These are phyloP conservation scores for Pilophorus perplexus DNA, from an alignment of 2,888 invertebrate species.

Conservation along the genomic window DNA sequence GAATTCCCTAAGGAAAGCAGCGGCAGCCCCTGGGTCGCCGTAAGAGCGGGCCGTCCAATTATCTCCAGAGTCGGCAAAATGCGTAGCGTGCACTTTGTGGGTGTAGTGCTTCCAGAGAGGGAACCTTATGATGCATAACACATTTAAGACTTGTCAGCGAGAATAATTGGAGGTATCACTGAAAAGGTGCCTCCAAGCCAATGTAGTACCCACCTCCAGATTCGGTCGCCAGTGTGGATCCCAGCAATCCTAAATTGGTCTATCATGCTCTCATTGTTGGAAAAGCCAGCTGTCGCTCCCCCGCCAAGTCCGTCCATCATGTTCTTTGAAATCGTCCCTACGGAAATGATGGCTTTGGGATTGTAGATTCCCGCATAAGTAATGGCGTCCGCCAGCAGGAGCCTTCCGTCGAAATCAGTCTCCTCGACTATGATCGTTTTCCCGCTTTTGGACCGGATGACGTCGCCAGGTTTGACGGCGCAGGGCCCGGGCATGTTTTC, in stretches of 20 bases:
- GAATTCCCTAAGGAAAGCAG: constrained; percentile 72
- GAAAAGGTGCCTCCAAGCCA: neutral
- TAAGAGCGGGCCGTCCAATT: constrained; percentile 23
- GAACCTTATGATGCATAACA: constrained; percentile 56
- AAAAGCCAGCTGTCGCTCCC: constrained; percentile 69
- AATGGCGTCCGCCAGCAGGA: constrained; percentile 76
- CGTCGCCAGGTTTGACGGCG: constrained; percentile 76
- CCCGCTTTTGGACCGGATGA: constrained; percentile 70
- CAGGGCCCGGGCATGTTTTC: constrained; percentile 77
- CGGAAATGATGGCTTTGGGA: constrained; percentile 18
- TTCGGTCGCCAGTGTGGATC: constrained; percentile 70
- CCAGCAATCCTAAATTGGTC: constrained; percentile 66
- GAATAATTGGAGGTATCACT: neutral
- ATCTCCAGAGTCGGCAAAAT: constrained; percentile 38
- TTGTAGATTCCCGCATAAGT: constrained; percentile 65
- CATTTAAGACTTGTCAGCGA: neutral
- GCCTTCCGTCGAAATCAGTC: constrained; percentile 75
- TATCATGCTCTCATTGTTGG: constrained; percentile 71
- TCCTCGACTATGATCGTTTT: constrained; percentile 72
- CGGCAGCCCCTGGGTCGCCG: constrained; percentile 68
- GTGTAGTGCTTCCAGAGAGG: constrained; percentile 57
- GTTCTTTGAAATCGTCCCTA: constrained; percentile 55
- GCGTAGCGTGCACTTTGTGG: constrained; percentile 28
- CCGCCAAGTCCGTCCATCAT: constrained; percentile 63
- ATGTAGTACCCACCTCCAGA: constrained; percentile 61